Base-by-base conservation (phyloP, 2,113 vertebrate species). In the Canis aureus region DNA sequence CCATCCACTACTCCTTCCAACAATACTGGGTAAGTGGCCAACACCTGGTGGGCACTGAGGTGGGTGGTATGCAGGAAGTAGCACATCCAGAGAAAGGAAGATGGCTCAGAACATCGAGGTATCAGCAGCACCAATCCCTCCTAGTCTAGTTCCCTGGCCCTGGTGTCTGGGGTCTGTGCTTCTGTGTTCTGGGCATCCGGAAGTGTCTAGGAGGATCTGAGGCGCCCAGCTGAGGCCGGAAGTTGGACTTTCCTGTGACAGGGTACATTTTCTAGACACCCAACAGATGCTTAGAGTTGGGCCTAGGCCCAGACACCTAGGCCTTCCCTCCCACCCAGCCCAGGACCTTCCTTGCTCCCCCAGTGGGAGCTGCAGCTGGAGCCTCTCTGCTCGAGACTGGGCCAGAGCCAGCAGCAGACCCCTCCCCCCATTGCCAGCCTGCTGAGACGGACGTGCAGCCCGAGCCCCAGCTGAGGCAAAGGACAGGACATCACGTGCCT, bases 401-500 rank as follows among this genome's bases (percentile, higher is more conserved):
- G 43, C 38, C 38, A n/a, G 32, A 73, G 93, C 94, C 92, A 97
- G 81, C 71, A 79, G 66, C 78, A 73, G 71, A 60, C 86, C 85
- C 92, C 74, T 80, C 43, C 91, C 76, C 78, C 62, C 32, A 62
- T 2, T 76, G 96, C 96, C 93, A 96, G 78, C 93, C 96, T 76
- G 96, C 96, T 96, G 97, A 96, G 98, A 97, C 38, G 93, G 93
- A 97, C 49, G 49, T 96, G 97, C 38, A 27, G 96, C 95, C 94
- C 2, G 51, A 95, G 90, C 83, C 95, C 95, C 97, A 83, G 91
- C 94, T 91, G 92, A 98, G 76, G 95, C 93, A 89, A 91, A 97
- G 94, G 97, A 97, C 51, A 96, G 98, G 97, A 97, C 97, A 97
- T 97, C 98, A 98, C 95, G 69, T 97, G 97, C 94, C 92, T 62